Percentiles rank a stretch among this genome's conserved stretches.
These are phyloP conservation scores for Malurus alboscapulatus DNA, from an alignment of 2,113 vertebrate genomes.

Conservation along the genomic window DNA sequence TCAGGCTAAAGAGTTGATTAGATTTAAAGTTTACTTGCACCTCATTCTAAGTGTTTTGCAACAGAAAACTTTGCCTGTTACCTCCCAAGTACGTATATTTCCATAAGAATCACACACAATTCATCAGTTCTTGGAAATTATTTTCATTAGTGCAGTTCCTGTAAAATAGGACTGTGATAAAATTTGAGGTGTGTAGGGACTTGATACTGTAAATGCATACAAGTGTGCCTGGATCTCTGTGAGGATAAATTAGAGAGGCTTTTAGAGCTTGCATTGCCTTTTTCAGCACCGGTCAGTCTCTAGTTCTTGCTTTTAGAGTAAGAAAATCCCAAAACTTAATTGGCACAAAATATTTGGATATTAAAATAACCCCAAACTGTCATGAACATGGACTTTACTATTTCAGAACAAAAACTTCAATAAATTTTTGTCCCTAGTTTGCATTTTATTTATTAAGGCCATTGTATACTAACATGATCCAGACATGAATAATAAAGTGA, in stretches of 20 bases:
- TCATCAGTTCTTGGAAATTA: not conserved
- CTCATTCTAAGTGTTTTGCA: not conserved
- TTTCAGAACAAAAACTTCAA: not conserved
- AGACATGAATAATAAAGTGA: not conserved
- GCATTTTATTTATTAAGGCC: not conserved
- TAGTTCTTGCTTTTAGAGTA: not conserved
- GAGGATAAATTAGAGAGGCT: not conserved
- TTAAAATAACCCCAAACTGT: not conserved
- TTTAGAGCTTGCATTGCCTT: not conserved
- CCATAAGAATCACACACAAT: not conserved
- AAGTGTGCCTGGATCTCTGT: not conserved
- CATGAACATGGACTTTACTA: not conserved
- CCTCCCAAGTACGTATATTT: not conserved
- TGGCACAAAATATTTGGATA: not conserved
- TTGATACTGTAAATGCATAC: not conserved
- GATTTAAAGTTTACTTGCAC: not conserved
- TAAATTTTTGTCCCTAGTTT: not conserved
- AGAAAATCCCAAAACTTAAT: not conserved
- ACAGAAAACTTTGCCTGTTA: not conserved
- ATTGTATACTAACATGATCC: not conserved
- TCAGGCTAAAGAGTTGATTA: not conserved
- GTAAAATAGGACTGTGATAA: not conserved
- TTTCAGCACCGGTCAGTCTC: not conserved
- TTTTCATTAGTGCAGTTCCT: not conserved
- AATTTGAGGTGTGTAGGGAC: not conserved